phyloP scores from a whole-genome alignment of 2,888 invertebrate species.

The Timandra comae region DNA sequence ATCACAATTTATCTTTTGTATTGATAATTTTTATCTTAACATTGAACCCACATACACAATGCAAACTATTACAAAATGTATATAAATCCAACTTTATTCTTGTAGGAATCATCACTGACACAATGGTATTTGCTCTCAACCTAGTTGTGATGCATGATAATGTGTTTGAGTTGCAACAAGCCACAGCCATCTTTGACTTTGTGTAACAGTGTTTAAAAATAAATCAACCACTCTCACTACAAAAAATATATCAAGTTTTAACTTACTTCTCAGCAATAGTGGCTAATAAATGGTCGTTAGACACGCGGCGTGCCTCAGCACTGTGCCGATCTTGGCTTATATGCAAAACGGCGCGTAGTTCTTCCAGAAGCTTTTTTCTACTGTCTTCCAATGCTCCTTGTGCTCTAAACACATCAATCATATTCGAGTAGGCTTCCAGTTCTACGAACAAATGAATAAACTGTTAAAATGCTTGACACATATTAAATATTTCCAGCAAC shows the following conservation, averaged over 20 bases:
- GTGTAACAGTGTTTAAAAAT: conserved; percentile 56
- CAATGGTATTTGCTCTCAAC: conserved; percentile 15
- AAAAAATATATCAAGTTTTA: conserved; percentile 32
- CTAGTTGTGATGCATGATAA: conserved; percentile 17
- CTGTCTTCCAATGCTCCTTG: conserved; percentile 91
- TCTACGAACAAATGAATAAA: conserved; percentile 78
- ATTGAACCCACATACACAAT: neutral
- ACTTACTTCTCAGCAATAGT: conserved; percentile 94
- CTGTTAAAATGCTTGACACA: conserved; percentile 23
- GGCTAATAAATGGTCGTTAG: conserved; percentile 92
- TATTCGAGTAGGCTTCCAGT: conserved; percentile 93
- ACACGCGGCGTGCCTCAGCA: conserved; percentile 93
- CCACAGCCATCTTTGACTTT: conserved; percentile 67
- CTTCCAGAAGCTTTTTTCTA: conserved; percentile 89
- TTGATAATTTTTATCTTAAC: no score
- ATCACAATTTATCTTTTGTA: neutral
- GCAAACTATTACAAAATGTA: conserved; percentile 1
- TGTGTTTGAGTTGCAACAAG: conserved; percentile 32
- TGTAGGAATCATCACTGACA: conserved; percentile 23
- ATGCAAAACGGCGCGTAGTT: conserved; percentile 87
- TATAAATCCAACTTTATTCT: conserved; percentile 10
- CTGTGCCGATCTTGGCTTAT: conserved; percentile 94
- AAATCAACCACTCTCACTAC: conserved; percentile 39
- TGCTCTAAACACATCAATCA: conserved; percentile 93
- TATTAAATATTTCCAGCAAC: conserved; percentile 21